These are phyloP conservation scores for Lepus townsendii DNA, from an alignment of 2,797 vertebrate species.

Conservation along the genomic window DNA sequence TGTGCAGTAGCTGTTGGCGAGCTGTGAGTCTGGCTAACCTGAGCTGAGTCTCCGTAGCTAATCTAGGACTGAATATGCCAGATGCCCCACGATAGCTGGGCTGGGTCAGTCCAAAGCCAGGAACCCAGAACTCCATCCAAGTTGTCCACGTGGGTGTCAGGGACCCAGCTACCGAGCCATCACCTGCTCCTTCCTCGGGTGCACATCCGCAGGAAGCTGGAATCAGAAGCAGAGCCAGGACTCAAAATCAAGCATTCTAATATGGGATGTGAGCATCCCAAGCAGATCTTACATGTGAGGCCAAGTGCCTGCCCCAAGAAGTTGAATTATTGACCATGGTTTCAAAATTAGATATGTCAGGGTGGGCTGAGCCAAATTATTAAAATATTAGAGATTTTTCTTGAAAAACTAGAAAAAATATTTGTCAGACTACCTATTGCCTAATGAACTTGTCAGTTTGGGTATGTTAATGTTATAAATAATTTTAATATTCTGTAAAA, in stretches of 20 bases:
- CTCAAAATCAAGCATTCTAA: no score
- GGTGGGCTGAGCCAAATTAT: background rate
- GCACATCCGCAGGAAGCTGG: no score
- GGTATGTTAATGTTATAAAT: slow-evolving; percentile 11
- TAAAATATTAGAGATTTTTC: slow-evolving; percentile 51
- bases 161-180: no score
- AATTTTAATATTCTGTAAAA: slow-evolving; percentile 50
- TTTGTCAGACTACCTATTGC: background rate
- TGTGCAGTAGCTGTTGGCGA: background rate
- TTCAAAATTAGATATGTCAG: slow-evolving; percentile 58
- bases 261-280: no score
- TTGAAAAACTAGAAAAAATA: slow-evolving; percentile 30
- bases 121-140: no score
- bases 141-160: no score
- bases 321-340: slow-evolving; percentile 13
- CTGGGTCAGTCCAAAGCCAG: no score
- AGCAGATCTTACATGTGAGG: background rate
- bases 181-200: no score
- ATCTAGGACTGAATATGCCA: background rate
- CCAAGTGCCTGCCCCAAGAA: background rate
- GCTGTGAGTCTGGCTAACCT: background rate
- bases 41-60: background rate
- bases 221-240: no score
- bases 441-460: slow-evolving; percentile 13
- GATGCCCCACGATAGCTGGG: no score